These are phyloP conservation scores for Tragelaphus oryx DNA, from an alignment of 2,797 vertebrate genomes.

Conservation along the genomic window DNA sequence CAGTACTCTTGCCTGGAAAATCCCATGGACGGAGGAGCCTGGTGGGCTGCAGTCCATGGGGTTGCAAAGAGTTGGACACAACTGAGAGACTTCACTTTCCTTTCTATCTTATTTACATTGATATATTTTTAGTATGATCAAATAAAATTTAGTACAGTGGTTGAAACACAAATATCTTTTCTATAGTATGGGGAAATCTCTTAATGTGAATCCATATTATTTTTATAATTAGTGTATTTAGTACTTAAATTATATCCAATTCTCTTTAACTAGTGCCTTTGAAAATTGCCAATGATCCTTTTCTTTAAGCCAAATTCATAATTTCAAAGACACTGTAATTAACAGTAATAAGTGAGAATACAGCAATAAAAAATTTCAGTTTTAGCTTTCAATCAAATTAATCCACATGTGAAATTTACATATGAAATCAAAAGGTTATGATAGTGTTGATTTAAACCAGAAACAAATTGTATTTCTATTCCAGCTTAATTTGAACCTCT, in stretches of 20 bases:
- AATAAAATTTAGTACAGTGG: slow-evolving; percentile 1
- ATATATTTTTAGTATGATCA: neutral
- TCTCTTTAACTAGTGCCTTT: neutral
- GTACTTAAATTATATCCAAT: neutral
- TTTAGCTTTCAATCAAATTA: neutral
- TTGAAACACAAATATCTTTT: neutral
- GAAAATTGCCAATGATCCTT: slow-evolving; percentile 4
- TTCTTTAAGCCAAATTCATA: slow-evolving; percentile 45
- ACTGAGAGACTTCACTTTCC: neutral
- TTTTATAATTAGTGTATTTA: slow-evolving; percentile 19
- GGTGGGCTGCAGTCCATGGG: neutral
- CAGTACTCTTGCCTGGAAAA: neutral
- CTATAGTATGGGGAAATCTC: neutral
- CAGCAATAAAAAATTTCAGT: neutral
- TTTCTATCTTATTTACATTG: neutral
- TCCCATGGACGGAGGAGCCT: neutral
- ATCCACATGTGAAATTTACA: neutral
- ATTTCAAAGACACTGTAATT: slow-evolving; percentile 12
- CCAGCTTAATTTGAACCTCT: neutral
- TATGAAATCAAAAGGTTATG: neutral
- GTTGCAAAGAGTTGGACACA: neutral
- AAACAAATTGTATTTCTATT: neutral
- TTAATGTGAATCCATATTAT: neutral
- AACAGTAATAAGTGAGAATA: neutral
- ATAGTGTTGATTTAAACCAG: neutral